A percentile compares a stretch with the other conserved stretches of the same genome.
Conservation (phyloP, 2,113 vertebrate species). For the Rattus rattus region DNA sequence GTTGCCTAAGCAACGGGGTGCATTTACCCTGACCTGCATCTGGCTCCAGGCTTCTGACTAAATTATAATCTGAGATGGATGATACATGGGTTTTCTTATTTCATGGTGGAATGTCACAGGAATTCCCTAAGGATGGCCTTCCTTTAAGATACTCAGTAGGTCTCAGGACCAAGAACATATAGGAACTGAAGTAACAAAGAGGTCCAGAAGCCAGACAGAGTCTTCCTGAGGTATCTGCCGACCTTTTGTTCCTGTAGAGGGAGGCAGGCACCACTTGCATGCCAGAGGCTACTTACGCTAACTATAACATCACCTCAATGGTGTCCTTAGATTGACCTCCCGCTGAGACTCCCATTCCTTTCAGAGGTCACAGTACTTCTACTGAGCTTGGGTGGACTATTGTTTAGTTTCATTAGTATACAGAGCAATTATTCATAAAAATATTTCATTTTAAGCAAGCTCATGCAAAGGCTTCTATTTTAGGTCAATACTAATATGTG, state of each 20-base stretch:
- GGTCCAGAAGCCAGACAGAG: accelerated
- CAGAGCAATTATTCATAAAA: neutral
- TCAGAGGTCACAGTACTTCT: neutral
- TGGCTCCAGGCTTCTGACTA: neutral
- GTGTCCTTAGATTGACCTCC: neutral
- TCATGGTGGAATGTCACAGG: accelerated
- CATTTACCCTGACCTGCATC: neutral
- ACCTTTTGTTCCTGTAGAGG: neutral
- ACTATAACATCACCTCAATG: neutral
- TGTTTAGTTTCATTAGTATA: conserved; percentile 6
- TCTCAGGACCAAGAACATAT: accelerated
- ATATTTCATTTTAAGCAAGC: neutral
- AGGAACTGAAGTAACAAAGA: neutral
- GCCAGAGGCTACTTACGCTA: neutral
- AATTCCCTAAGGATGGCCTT: neutral
- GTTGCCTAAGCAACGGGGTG: neutral
- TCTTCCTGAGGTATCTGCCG: neutral
- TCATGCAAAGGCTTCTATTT: neutral
- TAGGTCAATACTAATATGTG: neutral
- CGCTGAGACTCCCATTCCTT: neutral
- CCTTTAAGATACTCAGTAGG: too few relatives aligned
- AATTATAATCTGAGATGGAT: neutral
- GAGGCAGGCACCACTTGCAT: neutral
- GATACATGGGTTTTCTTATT: neutral
- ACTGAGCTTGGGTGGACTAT: neutral